Evolutionary conservation across 1,140 invertebrate genomes (phyloP).

Genomic region (Caerostris darwini): DNA sequence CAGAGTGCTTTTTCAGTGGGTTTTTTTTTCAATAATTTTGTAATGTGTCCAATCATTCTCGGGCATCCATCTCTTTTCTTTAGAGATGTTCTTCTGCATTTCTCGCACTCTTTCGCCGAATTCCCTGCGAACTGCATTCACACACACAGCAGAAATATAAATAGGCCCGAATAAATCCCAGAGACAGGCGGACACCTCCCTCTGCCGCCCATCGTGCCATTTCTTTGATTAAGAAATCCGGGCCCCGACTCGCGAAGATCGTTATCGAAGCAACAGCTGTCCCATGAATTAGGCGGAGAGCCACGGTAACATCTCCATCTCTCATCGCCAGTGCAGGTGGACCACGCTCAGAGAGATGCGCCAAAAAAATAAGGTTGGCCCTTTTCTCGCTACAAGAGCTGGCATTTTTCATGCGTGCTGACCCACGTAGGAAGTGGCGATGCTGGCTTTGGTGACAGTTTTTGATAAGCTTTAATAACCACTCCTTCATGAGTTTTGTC

Average conservation of each 20-base stretch:
- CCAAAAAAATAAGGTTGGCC: not conserved
- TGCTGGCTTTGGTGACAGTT: not conserved
- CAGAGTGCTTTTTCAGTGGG: too few relatives aligned
- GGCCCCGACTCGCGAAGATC: constrained; percentile 1
- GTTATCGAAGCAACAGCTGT: constrained; percentile 53
- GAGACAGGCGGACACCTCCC: not conserved
- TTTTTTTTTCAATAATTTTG: not conserved
- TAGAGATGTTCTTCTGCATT: not conserved
- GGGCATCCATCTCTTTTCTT: not conserved
- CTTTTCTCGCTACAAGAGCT: not conserved
- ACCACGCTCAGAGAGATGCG: not conserved
- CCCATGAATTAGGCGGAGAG: constrained; percentile 43
- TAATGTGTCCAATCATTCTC: not conserved
- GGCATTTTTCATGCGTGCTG: not conserved
- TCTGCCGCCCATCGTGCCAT: not conserved
- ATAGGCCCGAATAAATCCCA: not conserved
- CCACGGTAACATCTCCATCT: constrained; percentile 39
- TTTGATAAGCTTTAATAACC: not conserved
- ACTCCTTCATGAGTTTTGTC: not conserved
- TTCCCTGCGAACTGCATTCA: not conserved
- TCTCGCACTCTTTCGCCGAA: not conserved
- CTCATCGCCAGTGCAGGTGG: constrained; percentile 22
- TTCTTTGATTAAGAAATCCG: constrained; percentile 61
- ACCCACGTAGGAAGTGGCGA: not conserved
- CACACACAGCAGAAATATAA: not conserved